These are phyloP conservation scores for Sternarchorhynchus goeldii DNA, from an alignment of 2,797 vertebrate genomes.

Conservation along the genomic window DNA sequence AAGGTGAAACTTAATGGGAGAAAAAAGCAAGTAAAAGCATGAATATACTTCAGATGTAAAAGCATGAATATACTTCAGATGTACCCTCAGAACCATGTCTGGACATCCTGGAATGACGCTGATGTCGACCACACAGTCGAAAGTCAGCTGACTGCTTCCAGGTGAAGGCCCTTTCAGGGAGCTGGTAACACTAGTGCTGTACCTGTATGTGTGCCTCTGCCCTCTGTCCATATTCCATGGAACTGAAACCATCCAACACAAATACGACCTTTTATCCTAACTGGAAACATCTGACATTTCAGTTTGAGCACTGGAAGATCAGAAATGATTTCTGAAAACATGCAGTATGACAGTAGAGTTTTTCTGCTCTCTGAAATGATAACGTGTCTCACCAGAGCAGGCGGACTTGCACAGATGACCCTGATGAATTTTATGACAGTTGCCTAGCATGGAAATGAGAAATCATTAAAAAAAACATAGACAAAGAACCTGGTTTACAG, in stretches of 20 bases:
- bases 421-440: constrained; percentile 37
- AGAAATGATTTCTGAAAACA: constrained; percentile 14
- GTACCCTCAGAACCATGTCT: constrained; percentile 75
- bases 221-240: constrained; percentile 55
- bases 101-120: constrained; percentile 78
- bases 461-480: constrained; percentile 1
- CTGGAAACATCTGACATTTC: no score
- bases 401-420: constrained; percentile 47
- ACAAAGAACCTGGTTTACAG: neutral
- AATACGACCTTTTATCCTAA: no score
- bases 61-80: constrained; percentile 37
- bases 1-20: neutral
- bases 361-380: neutral
- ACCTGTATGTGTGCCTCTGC: constrained; percentile 79
- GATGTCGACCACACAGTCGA: constrained; percentile 81
- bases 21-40: neutral
- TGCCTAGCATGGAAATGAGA: constrained; percentile 37
- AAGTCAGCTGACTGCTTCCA: constrained; percentile 74
- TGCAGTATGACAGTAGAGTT: no score
- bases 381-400: constrained; percentile 52
- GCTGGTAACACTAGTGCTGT: constrained; percentile 74
- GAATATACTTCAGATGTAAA: neutral
- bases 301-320: no score
- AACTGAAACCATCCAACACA: constrained; percentile 50
- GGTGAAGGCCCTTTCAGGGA: constrained; percentile 68